Percentiles rank a stretch among this genome's conserved stretches.
phyloP scores from a whole-genome alignment of 2,797 vertebrate species.

The Leptodactylus fallax region DNA sequence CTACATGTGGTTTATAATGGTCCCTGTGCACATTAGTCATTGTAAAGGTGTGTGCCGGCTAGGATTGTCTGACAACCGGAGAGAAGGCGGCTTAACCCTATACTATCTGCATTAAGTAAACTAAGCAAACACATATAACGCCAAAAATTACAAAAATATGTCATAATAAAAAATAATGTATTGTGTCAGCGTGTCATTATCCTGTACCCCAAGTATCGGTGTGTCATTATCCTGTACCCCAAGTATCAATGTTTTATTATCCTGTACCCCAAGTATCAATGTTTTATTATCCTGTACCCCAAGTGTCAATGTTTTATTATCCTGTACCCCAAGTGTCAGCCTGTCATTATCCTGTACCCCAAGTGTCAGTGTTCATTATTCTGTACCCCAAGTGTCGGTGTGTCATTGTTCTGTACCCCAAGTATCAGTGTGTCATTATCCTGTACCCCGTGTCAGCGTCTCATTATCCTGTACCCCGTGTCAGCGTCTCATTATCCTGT shows the following conservation, averaged over 20 bases:
- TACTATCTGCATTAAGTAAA: not conserved
- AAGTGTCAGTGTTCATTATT: not conserved
- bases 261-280: not conserved
- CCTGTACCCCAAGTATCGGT: not conserved
- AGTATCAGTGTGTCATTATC: not conserved
- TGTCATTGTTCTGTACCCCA: not conserved
- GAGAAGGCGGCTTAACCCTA: not conserved
- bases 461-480: not conserved
- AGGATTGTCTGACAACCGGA: not conserved
- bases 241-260: too few species aligned
- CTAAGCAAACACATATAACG: not conserved
- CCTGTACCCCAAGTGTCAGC: not conserved
- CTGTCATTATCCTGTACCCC: not conserved
- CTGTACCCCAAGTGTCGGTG: not conserved
- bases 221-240: not conserved
- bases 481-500: not conserved
- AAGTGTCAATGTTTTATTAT: not conserved
- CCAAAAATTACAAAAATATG: too few species aligned
- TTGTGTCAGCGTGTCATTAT: not conserved
- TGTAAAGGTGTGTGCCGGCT: not conserved
- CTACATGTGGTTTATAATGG: conserved; percentile 40
- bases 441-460: not conserved
- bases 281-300: not conserved
- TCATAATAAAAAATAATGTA: not conserved
- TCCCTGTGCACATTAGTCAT: conserved; percentile 23